Conservation (phyloP, 2,888 invertebrate species). For the Allygus modestus region DNA sequence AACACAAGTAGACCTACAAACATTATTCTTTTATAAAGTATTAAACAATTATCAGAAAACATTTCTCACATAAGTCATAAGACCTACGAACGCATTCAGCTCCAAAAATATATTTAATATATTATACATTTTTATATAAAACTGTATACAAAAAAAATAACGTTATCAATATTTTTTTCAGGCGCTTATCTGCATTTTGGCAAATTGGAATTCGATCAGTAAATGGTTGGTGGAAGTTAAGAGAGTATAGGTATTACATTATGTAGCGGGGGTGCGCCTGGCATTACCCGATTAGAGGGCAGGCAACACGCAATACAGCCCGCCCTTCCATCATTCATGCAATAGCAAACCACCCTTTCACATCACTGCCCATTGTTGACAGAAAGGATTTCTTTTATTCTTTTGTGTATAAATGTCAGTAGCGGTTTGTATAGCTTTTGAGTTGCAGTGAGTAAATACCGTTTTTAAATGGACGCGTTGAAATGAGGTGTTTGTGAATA, state of each 20-base stretch:
- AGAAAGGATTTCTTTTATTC: conserved; percentile 1
- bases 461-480: too few species aligned
- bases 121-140: too few species aligned
- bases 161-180: too few species aligned
- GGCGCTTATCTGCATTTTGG: too few species aligned
- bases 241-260: conserved; percentile 14
- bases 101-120: too few species aligned
- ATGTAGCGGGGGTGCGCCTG: background rate
- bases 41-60: too few species aligned
- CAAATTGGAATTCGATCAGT: background rate
- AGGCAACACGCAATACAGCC: conserved; percentile 4
- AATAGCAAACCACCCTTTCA: conserved; percentile 13
- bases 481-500: too few species aligned
- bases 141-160: too few species aligned
- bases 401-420: background rate
- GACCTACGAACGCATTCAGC: too few species aligned
- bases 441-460: background rate
- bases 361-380: conserved; percentile 9
- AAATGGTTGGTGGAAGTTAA: background rate
- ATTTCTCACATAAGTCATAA: too few species aligned
- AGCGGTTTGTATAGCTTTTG: background rate
- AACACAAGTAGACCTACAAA: too few species aligned
- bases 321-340: conserved; percentile 15
- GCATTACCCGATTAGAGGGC: conserved; percentile 24
- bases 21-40: too few species aligned